A percentile compares a stretch with the other conserved stretches of the same genome.
phyloP scores from a whole-genome alignment of 2,888 invertebrate species.

The Chromoteleia sp. region DNA sequence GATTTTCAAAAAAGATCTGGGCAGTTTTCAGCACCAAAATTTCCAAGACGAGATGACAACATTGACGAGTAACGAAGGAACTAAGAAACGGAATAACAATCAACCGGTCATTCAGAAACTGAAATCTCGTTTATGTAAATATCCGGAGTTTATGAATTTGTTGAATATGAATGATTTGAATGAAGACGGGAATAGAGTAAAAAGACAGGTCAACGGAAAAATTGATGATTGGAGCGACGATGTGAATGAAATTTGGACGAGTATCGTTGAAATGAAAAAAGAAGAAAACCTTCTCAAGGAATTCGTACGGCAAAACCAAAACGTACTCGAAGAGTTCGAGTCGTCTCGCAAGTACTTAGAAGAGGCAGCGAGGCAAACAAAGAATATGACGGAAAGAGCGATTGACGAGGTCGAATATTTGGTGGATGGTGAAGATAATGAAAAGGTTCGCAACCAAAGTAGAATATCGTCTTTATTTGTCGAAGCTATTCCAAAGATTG shows the following conservation, averaged over 20 bases:
- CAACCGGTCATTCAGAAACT: background rate
- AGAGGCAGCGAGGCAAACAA: constrained; percentile 7
- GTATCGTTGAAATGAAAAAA: constrained; percentile 60
- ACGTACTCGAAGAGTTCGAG: constrained; percentile 53
- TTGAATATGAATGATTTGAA: constrained; percentile 9
- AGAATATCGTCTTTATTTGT: constrained; percentile 72
- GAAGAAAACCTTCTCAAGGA: constrained; percentile 66
- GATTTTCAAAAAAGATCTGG: constrained; percentile 54
- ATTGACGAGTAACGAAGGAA: no score
- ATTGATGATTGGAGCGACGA: constrained; percentile 15
- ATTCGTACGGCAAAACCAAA: constrained; percentile 47
- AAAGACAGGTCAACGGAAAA: background rate
- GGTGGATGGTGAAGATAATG: constrained; percentile 35
- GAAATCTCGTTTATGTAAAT: background rate
- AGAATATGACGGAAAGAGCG: constrained; percentile 5
- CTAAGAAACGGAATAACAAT: no score
- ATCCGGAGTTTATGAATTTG: constrained; percentile 1
- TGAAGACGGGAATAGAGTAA: background rate
- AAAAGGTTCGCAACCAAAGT: constrained; percentile 41
- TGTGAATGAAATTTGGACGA: constrained; percentile 66
- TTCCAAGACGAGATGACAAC: background rate
- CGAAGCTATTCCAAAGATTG: constrained; percentile 74
- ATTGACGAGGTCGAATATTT: constrained; percentile 28
- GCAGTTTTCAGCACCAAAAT: background rate
- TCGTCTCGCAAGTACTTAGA: constrained; percentile 40